Evolutionary conservation across 1,140 invertebrate species (phyloP).

Genomic region (Ericerus pela): DNA sequence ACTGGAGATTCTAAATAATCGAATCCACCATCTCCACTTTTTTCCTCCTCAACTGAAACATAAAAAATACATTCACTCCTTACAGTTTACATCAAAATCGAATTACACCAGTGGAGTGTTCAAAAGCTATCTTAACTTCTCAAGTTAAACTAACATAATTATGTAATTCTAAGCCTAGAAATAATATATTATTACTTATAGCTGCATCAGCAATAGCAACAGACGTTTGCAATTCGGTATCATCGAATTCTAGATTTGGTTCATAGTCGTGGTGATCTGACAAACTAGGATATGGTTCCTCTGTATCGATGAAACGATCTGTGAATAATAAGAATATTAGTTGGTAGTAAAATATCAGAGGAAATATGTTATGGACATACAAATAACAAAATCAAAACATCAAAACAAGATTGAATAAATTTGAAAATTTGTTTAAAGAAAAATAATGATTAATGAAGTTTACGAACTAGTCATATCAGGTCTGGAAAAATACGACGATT

Average conservation of each 20-base stretch:
- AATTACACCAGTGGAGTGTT: too few relatives aligned
- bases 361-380: neutral
- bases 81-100: too few relatives aligned
- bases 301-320: constrained; percentile 27
- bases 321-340: neutral
- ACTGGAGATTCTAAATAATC: constrained; percentile 59
- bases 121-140: too few relatives aligned
- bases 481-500: neutral
- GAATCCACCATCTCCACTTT: constrained; percentile 35
- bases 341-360: neutral
- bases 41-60: constrained; percentile 38
- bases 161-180: neutral
- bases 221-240: constrained; percentile 63
- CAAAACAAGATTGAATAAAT: neutral
- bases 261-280: constrained; percentile 87
- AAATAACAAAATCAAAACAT: neutral
- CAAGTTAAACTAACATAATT: too few relatives aligned
- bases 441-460: neutral
- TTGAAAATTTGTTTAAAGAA: neutral
- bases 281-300: constrained; percentile 73
- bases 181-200: neutral
- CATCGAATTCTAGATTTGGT: constrained; percentile 88
- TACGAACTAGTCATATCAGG: neutral
- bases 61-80: neutral
- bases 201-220: constrained; percentile 28